Conservation (phyloP, 1,140 invertebrate species). For the Apis florea region DNA sequence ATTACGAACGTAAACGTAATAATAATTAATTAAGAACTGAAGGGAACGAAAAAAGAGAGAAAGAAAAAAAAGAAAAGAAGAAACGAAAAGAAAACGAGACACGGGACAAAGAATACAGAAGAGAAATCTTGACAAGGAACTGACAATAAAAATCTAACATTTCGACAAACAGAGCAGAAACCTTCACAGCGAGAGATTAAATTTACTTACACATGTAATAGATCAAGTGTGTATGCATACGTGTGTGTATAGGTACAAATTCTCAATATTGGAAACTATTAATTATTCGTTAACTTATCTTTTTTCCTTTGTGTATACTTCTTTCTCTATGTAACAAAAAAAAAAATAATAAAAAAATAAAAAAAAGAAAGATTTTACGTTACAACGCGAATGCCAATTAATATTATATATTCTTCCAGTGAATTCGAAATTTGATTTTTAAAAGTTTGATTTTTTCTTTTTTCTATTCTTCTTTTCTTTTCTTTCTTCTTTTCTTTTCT, state of each 20-base stretch:
- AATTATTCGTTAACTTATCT: neutral
- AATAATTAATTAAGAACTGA: conserved; percentile 17
- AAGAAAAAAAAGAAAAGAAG: too few relatives aligned
- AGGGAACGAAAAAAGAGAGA: neutral
- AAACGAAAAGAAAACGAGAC: conserved; percentile 9
- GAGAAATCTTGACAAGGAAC: conserved; percentile 51
- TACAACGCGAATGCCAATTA: neutral
- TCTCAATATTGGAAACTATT: neutral
- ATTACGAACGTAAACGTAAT: conserved; percentile 23
- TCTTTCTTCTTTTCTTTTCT: too few relatives aligned
- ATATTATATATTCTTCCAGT: neutral
- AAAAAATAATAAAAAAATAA: neutral
- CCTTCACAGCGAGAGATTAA: conserved; percentile 63
- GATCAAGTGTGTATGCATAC: conserved; percentile 59
- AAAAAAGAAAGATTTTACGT: neutral
- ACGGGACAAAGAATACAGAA: conserved; percentile 46
- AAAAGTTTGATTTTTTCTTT: neutral
- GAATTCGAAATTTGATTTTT: neutral
- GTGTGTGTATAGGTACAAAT: conserved; percentile 61
- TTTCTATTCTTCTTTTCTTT: neutral
- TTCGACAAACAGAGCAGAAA: conserved; percentile 63
- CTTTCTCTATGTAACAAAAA: neutral
- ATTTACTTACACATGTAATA: conserved; percentile 64
- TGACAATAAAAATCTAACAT: conserved; percentile 59
- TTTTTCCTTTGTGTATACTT: neutral